A percentile compares a stretch with the other conserved stretches of the same genome.
These are phyloP conservation scores for Margarornis squamiger DNA, from an alignment of 2,797 vertebrate genomes.

Conservation along the genomic window DNA sequence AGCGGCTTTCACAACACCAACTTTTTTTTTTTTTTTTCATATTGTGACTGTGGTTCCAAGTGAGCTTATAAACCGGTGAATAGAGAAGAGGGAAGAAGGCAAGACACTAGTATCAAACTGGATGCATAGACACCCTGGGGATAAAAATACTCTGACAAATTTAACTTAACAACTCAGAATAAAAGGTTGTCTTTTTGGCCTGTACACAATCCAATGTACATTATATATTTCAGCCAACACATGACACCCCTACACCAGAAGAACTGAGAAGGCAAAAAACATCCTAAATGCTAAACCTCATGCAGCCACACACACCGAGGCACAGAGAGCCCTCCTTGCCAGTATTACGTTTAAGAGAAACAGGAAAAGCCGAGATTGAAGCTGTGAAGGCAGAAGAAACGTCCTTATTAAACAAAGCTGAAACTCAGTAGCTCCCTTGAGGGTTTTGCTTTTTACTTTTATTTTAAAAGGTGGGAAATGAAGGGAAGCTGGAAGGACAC, in stretches of 20 bases:
- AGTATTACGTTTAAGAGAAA: neutral
- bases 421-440: neutral
- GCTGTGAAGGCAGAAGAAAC: neutral
- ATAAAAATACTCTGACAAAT: neutral
- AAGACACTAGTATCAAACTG: rapidly evolving
- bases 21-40: neutral
- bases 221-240: neutral
- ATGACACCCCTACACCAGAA: neutral
- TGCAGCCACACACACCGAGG: neutral
- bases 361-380: neutral
- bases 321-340: rapidly evolving
- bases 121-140: rapidly evolving
- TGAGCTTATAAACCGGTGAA: neutral
- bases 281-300: neutral
- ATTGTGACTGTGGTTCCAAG: neutral
- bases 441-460: neutral
- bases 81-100: neutral
- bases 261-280: neutral
- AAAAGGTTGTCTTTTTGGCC: neutral
- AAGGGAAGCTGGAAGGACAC: neutral
- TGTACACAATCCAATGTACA: too few relatives aligned
- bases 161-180: neutral
- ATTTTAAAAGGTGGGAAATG: neutral
- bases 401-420: neutral
- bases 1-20: neutral